phyloP scores from a whole-genome alignment of 2,113 vertebrate genomes.

The Natator depressus region DNA sequence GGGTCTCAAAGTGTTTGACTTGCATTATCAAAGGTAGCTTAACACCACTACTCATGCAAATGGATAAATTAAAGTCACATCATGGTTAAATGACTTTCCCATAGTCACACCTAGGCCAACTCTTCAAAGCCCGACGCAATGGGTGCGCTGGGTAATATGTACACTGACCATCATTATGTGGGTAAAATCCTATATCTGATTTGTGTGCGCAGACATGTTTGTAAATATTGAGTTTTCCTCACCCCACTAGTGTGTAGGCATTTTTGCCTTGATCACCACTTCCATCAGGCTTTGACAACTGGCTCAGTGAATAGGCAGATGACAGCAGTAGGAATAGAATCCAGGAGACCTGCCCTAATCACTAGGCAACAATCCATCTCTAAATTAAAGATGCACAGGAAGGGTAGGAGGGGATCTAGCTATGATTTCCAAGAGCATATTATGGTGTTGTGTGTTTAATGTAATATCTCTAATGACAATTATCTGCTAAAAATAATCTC shows the following conservation, averaged over 20 bases:
- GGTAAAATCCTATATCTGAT: not conserved
- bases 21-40: not conserved
- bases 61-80: not conserved
- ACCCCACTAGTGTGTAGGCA: not conserved
- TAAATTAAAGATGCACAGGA: not conserved
- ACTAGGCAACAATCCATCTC: not conserved
- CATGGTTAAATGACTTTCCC: not conserved
- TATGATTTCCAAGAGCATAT: not conserved
- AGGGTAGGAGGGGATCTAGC: not conserved
- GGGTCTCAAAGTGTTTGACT: not conserved
- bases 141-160: not conserved
- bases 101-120: not conserved
- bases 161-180: not conserved
- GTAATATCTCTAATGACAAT: not conserved
- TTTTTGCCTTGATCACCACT: not conserved
- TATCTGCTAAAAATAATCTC: not conserved
- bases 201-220: not conserved
- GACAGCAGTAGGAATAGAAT: not conserved
- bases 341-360: not conserved
- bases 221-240: not conserved
- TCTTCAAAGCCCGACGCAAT: not conserved
- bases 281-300: not conserved
- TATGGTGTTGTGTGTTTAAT: not conserved
- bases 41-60: not conserved
- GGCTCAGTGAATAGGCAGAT: not conserved